phyloP scores from a whole-genome alignment of 2,113 vertebrate species.

The Halcyon malimbica region DNA sequence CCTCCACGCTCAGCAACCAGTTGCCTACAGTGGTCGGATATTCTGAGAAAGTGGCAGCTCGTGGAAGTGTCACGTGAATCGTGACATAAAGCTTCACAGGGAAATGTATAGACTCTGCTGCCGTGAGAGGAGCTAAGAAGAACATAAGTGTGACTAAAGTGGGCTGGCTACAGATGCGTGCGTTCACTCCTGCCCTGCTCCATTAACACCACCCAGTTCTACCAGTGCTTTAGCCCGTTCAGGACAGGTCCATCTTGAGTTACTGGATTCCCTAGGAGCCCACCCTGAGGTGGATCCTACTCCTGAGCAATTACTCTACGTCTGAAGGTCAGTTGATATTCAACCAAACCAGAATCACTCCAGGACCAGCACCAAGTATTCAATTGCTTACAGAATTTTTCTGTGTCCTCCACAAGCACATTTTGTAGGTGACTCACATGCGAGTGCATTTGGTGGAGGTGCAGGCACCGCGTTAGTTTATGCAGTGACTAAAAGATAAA shows the following conservation, averaged over 20 bases:
- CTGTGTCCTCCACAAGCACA: neutral
- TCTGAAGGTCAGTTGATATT: neutral
- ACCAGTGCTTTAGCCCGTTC: neutral
- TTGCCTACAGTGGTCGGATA: neutral
- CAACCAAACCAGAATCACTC: neutral
- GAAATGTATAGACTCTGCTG: neutral
- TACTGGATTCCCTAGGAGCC: neutral
- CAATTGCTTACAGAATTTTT: neutral
- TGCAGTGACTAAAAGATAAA: neutral
- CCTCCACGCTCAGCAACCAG: neutral
- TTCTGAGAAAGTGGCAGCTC: neutral
- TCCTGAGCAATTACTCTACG: accelerated
- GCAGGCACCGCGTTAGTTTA: neutral
- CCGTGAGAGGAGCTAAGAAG: neutral
- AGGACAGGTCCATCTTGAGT: neutral
- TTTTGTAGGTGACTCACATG: neutral
- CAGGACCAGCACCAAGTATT: neutral
- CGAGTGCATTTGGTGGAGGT: neutral
- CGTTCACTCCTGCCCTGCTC: neutral
- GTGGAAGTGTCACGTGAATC: neutral
- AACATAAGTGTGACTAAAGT: neutral
- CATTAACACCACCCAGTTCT: neutral
- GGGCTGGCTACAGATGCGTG: neutral
- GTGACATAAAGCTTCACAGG: neutral
- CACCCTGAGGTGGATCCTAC: neutral